Evolutionary conservation across 2,113 vertebrate genomes (phyloP).

Genomic region (Pampusana beccarii): DNA sequence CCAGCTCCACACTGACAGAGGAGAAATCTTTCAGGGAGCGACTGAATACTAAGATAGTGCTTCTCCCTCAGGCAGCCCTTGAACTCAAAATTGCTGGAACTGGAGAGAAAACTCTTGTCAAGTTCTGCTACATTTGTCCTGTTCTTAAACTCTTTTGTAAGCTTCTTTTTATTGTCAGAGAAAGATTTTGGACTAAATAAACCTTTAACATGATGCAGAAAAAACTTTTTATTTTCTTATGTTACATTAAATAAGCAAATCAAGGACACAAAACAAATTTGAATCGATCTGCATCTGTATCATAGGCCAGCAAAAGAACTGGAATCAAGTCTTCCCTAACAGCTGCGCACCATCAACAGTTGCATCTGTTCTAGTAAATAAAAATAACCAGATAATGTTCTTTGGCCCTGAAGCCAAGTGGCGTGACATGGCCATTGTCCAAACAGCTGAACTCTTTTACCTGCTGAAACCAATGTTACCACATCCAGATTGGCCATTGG

Average conservation of each 20-base stretch:
- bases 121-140: neutral
- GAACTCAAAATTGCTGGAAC: neutral
- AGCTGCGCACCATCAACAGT: neutral
- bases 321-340: neutral
- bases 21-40: neutral
- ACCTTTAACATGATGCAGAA: neutral
- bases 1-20: neutral
- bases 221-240: neutral
- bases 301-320: neutral
- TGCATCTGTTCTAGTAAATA: neutral
- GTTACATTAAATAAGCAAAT: slow-evolving; percentile 4
- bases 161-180: neutral
- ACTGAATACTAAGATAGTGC: neutral
- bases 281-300: neutral
- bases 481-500: neutral
- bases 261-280: neutral
- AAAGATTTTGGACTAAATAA: neutral
- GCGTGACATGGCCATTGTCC: neutral
- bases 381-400: neutral
- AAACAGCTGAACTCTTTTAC: neutral
- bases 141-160: neutral
- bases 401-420: neutral
- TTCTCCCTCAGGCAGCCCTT: neutral
- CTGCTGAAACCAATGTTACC: neutral
- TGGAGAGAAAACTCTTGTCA: neutral